Conservation (phyloP, 1,140 invertebrate species). For the Eupeodes corollae region DNA sequence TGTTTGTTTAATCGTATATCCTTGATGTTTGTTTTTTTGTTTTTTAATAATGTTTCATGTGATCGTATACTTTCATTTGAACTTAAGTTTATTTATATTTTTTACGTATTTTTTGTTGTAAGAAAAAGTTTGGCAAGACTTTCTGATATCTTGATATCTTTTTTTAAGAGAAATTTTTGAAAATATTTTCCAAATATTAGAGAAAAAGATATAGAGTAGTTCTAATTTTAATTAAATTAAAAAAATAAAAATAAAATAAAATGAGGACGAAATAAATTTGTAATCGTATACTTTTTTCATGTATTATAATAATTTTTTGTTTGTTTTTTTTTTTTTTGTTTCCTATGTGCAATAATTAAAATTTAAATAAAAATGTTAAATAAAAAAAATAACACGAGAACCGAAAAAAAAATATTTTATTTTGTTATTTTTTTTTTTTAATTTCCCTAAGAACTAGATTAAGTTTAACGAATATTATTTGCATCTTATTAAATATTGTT, state of each 20-base stretch:
- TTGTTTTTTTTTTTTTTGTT: neutral
- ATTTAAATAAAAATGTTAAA: neutral
- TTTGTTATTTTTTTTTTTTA: neutral
- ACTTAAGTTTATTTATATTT: conserved; percentile 30
- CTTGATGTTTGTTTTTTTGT: conserved; percentile 6
- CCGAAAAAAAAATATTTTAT: conserved; percentile 12
- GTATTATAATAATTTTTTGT: conserved; percentile 13
- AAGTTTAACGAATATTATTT: conserved; percentile 8
- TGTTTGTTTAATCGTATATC: conserved; percentile 21
- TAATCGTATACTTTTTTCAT: conserved; percentile 15
- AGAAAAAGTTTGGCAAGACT: neutral
- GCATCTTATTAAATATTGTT: neutral
- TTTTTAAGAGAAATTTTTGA: conserved; percentile 7
- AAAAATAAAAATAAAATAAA: conserved; percentile 8
- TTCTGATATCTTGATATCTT: neutral
- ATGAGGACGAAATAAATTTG: conserved; percentile 14
- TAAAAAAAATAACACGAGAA: conserved; percentile 6
- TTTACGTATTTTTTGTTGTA: neutral
- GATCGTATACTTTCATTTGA: conserved; percentile 39
- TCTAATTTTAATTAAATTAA: neutral
- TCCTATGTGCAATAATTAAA: neutral
- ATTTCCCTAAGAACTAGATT: conserved; percentile 8
- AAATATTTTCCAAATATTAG: conserved; percentile 10
- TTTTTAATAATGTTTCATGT: conserved; percentile 12
- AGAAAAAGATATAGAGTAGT: conserved; percentile 9